Evolutionary conservation across 2,888 invertebrate genomes (phyloP).

Genomic region (Cheilosia scutellata): DNA sequence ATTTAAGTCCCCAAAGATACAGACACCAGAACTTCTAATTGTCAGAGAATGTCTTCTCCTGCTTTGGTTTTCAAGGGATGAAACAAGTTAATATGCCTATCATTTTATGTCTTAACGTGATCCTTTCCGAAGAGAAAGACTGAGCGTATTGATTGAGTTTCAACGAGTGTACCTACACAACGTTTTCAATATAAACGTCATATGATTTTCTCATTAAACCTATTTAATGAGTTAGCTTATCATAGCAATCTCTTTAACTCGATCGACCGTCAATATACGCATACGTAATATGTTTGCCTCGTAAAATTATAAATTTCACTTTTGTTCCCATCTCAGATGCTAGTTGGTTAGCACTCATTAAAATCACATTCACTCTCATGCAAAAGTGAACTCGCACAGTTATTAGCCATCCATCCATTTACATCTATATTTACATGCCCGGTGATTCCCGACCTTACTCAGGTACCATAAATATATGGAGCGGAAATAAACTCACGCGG

Average conservation of each 20-base stretch:
- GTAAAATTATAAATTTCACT: constrained; percentile 44
- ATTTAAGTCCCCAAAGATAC: no score
- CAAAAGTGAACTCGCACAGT: constrained; percentile 10
- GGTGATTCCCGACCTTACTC: constrained; percentile 64
- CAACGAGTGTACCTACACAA: no score
- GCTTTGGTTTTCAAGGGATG: no score
- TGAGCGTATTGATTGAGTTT: no score
- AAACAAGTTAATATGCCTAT: no score
- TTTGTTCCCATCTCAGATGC: constrained; percentile 17
- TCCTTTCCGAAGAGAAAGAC: no score
- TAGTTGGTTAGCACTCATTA: constrained; percentile 24
- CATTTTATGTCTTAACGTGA: no score
- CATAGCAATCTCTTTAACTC: constrained; percentile 34
- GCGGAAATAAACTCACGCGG: constrained; percentile 62
- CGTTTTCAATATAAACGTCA: no score
- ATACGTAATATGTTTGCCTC: background rate
- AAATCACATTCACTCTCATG: constrained; percentile 55
- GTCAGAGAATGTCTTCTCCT: no score
- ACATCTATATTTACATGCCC: constrained; percentile 13
- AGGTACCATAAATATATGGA: constrained; percentile 49
- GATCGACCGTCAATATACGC: background rate
- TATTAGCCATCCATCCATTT: constrained; percentile 15
- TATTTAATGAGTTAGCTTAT: background rate
- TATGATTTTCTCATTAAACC: no score
- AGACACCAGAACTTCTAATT: no score